A percentile compares a stretch with the other conserved stretches of the same genome.
Conservation (phyloP, 2,888 invertebrate genomes). For the Melanotus villosus region DNA sequence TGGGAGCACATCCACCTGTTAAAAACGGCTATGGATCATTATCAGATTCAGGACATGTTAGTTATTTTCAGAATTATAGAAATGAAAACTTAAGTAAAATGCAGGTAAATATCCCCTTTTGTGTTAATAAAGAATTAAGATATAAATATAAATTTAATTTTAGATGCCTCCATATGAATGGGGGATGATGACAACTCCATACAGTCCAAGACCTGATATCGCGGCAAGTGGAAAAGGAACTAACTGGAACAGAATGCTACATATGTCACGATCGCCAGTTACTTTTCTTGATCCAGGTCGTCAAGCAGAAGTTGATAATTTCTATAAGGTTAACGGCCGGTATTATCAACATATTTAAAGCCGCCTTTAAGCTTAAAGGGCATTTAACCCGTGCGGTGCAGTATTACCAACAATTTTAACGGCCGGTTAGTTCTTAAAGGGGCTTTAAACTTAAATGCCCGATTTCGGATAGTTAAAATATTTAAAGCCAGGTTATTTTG, state of each 20-base stretch:
- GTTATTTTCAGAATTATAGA: slow-evolving; percentile 67
- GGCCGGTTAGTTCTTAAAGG: too few species aligned
- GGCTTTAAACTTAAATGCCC: too few species aligned
- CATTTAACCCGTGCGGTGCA: too few species aligned
- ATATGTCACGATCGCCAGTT: slow-evolving; percentile 62
- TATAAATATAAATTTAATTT: slow-evolving; percentile 40
- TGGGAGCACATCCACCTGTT: slow-evolving; percentile 64
- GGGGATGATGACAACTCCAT: slow-evolving; percentile 64
- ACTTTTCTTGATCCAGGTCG: slow-evolving; percentile 65
- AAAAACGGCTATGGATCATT: slow-evolving; percentile 59
- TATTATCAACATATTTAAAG: too few species aligned
- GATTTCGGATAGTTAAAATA: too few species aligned
- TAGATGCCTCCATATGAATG: slow-evolving; percentile 67
- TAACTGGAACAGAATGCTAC: slow-evolving; percentile 60
- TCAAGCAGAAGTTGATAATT: slow-evolving; percentile 68
- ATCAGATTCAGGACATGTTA: slow-evolving; percentile 57
- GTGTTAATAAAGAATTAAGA: too few species aligned
- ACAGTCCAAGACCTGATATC: slow-evolving; percentile 64
- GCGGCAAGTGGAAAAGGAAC: slow-evolving; percentile 60
- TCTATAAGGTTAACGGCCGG: slow-evolving; percentile 69
- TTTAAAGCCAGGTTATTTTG: too few species aligned
- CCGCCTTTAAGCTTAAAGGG: too few species aligned
- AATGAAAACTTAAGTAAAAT: slow-evolving; percentile 67
- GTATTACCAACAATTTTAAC: too few species aligned
- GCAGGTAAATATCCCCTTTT: slow-evolving; percentile 44